Base-by-base conservation (phyloP, 2,888 invertebrate genomes). In the Eilema caniola region DNA sequence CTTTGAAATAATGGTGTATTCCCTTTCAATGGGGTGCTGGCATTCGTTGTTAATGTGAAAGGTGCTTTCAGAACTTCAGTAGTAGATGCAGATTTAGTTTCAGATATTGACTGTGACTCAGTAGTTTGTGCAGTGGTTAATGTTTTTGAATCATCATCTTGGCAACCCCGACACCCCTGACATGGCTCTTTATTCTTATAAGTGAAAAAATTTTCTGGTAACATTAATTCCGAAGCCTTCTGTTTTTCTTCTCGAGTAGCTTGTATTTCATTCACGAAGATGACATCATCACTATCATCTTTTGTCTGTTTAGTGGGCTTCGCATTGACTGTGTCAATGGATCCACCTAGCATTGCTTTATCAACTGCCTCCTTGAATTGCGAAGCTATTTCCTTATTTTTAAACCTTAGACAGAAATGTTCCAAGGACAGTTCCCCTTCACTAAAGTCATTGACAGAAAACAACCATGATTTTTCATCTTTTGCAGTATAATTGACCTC, bases 161-260 rank as follows among this genome's bases (percentile, higher is more conserved):
- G 31, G 8, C 31, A 33, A 33, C 31, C 31, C 7, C 31, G 31
- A 33, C 31, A 33, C 8, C 31, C 31, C 31, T 33, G 31, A 33
- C 31, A 33, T 33, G 31, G 31, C 31, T 33, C 93, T 78, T 96
- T 96, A 74, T 96, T 96, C 78, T 96, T 96, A 84, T 98, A 98
- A 1, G 96, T 95, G 86, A 96, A 97, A 89, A 98, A 98, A 83
- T 97, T 97, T 68, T 96, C 96, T 0, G 98, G 98, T 37, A 98
- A 90, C 89, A 96, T 95, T 2, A 98, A 93, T 69, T 96, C 95
- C 37, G 96, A 92, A 0, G 98, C 98, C 77, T 96, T 96, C 76
- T 95, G 91, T 86, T 96, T 96, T 75, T 97, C 97, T 85, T 97
- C 97, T 1, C 93, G 88, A 1, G 96, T 96, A 3, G 97, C 96